Base-by-base conservation (phyloP, 2,888 invertebrate species). In the Eulithis prunata region DNA sequence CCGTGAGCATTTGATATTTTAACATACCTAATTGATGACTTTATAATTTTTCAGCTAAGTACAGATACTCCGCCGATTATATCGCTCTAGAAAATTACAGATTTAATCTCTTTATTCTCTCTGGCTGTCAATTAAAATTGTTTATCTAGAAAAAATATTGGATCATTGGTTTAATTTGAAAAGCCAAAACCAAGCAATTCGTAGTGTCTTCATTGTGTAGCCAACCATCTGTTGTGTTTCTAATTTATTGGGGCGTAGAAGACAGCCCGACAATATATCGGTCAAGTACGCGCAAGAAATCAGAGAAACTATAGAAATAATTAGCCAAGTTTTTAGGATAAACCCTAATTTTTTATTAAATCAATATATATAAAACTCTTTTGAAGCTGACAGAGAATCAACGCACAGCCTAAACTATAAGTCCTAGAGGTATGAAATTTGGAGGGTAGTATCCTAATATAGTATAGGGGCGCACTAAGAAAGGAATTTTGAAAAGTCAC, bases 261-360 rank as follows among this genome's bases (percentile, higher is more conserved):
- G 51, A 57, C 47, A 38, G 61, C 59, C 21, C 38, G 53, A 28
- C 58, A 60, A 60, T 71, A 66, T 62, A 64, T 71, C 70, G 71
- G 74, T 74, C 74, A 74, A 74, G 72, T 71, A 68, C 71, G 69
- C 55, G 36, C 14, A 56, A 51, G 63, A 55, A 65, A 62, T 51
- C 47, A 41, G 49, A 62, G 57, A 64, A 12, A 11, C 28, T 38
- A 52, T 36, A 53, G 4, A 62, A 64, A 45, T 47, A 53, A 60
- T 45, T 12, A 47, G 10, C 56, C 28, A 32, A 52, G 21, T 54
- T 51, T 28, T 54, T 53, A 53, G 45, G 38, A 59, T 47, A 49
- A 8, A n/a, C 21, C 21, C 4, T 53, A 54, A 14, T n/a, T n/a
- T n/a, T n/a, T 32, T 36, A 38, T 8, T 36, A 36, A 53, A 46